Base-by-base conservation (phyloP, 2,888 invertebrate genomes). In the Ethmia dodecea region DNA sequence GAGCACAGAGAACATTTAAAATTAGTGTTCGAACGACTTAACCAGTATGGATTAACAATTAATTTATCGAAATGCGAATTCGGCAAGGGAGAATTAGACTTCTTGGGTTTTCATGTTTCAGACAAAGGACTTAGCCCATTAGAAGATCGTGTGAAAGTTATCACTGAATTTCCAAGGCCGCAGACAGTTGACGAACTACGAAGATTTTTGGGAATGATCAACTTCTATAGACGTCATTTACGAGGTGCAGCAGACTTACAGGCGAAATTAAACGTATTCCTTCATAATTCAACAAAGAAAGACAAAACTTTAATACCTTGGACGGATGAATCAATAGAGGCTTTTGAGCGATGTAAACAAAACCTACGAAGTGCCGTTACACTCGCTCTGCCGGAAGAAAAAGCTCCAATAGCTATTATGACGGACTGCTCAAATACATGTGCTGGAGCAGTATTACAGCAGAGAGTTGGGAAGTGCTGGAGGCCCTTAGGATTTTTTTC, bases 371-470 rank as follows among this genome's bases (percentile, higher is more conserved):
- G 37, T 10, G 44, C 45, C 9, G 40, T 24, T 13, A 32, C 30
- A 5, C 29, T 44, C 20, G 22, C 37, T 2, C 27, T 57, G 27
- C 41, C 42, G 11, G 11, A 12, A 2, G 9, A 32, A 2, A 33
- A 47, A 13, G 49, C 52, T 3, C 28, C 37, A 4, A 16, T 64
- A n/a, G 38, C 54, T 9, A n/a, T 45, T 1, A 37, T 38, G 37
- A 22, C 31, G 5, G 45, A 46, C 14, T 65, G 67, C 3, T 67
- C 66, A 0, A 52, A 64, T 20, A 35, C 26, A 2, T 52, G 63
- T 3, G 47, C 60, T 3, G 70, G 67, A 3, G 62, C 60, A 3
- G 54, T 49, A 0, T 26, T 74, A 10, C 56, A 71, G 40, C 64
- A 68, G 45, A 18, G 38, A 3, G 33, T 43, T 29, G 4, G 46